Base-by-base conservation (phyloP, 2,888 invertebrate genomes). In the Drosophila prolongata region DNA sequence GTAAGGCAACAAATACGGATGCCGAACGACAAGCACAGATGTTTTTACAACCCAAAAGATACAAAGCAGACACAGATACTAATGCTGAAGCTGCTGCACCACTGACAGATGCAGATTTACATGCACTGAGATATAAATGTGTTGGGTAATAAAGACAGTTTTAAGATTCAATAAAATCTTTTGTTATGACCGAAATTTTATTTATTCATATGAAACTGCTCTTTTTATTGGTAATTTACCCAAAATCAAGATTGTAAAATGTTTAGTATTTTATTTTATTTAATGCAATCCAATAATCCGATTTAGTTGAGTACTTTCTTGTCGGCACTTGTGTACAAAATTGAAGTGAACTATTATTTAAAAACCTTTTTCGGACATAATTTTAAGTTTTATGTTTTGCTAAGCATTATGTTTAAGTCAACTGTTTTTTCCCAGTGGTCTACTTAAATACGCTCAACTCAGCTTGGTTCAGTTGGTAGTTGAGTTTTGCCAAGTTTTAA, bases 41-140 rank as follows among this genome's bases (percentile, higher is more conserved):
- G 66, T 66, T 66, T 66, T 66, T 68, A 66, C 66, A 66, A 68
- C 69, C 66, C 66, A 9, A 47, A 68, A 68, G 66, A 68, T 69
- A 68, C 67, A 67, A 56, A 67, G 67, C 67, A 35, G 67, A 47
- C 66, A 66, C 53, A 66, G 67, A 66, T 53, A 53, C 52, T 47
- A 34, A 56, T 49, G 67, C 54, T 19, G 37, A 37, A 14, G 60
- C 60, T 56, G 40, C 59, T 58, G 58, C 57, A 38, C 38, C 65
- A 62, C 56, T 68, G 52, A 49, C 68, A 62, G 50, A 52, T 44
- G 52, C 52, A 53, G 55, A 59, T 66, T 64, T 64, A 16, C 50
- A 55, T 58, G 64, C 64, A 60, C 59, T 53, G 49, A 46, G 19
- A 59, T 10, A 3, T 1, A 9, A 30, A 10, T 5, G 5, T 5